Base-by-base conservation (phyloP, 2,888 invertebrate species). In the Iselma pallidipennis region DNA sequence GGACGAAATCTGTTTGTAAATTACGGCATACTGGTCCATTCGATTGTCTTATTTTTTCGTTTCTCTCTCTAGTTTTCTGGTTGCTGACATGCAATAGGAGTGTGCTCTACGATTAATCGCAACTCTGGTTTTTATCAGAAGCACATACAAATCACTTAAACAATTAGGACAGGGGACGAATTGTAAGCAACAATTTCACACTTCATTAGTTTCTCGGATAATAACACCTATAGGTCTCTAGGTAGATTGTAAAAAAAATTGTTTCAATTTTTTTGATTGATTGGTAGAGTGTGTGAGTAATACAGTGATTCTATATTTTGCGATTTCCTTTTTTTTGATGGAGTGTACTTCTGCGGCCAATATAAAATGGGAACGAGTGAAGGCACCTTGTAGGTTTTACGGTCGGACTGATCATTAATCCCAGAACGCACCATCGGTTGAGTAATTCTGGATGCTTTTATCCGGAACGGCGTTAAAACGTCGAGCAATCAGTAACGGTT, bases 401-500 rank as follows among this genome's bases (percentile, higher is more conserved):
- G 52, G 28, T 28, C 14, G 31, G 21, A 4, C 51, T 16, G 52
- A 52, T 52, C 52, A 52, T 52, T 52, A 52, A 52, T 52, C 52
- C 52, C 31, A 33, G 4, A 52, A 52, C 52, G 52, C 52, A 33
- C 29, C 14, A 52, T 52, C 28, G 52, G 21, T 52, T 52, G 52
- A 52, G 31, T 52, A 52, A 52, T 52, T 52, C 52, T 33, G 33
- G 33, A 33, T 33, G 29, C 31, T 52, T 29, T 31, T 52, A 33
- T 29, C 21, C 33, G 52, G 52, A 52, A 52, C 52, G 52, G 54
- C 61, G 61, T 61, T 61, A 56, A 61, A 61, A 56, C 52, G 50
- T 52, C 49, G 31, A 52, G 26, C 52, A 31, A 52, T 25, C 52
- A 33, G 9, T 52, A 52, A 52, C 52, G 52, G 52, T 52, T 29